Evolutionary conservation across 2,113 vertebrate genomes (phyloP).

Genomic region (Anarrhichthys ocellatus): DNA sequence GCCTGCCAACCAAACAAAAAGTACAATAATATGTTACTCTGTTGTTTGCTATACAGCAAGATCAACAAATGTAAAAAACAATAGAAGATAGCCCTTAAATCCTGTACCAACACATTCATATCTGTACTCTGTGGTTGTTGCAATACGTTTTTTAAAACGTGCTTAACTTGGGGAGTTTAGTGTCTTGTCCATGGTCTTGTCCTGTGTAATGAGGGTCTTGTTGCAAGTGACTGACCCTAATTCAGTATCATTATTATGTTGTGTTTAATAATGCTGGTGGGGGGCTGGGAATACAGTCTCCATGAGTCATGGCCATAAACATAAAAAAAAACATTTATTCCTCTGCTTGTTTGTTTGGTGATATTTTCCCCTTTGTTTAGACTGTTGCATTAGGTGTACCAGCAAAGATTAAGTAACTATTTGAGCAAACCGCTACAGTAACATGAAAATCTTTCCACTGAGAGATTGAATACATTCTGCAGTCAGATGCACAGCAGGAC

Average conservation of each 20-base stretch:
- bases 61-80: not conserved
- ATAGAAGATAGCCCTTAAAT: not conserved
- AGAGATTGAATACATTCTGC: constrained; percentile 13
- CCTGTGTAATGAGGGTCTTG: not conserved
- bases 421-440: constrained; percentile 8
- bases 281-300: not conserved
- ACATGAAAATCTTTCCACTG: constrained; percentile 5
- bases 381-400: not conserved
- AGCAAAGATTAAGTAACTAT: not conserved
- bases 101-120: not conserved
- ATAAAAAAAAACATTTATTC: not conserved
- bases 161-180: not conserved
- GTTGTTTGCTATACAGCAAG: not conserved
- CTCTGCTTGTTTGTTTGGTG: not conserved
- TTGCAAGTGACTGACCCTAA: not conserved
- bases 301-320: not conserved
- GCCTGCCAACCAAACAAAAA: not conserved
- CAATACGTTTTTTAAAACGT: not conserved
- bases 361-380: not conserved
- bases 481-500: constrained; percentile 19
- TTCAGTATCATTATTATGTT: constrained; percentile 4
- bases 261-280: not conserved
- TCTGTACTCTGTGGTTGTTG: not conserved
- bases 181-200: no score
- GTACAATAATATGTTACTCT: not conserved